These are phyloP conservation scores for Galago senegalensis DNA, from an alignment of 2,797 vertebrate genomes.

Conservation along the genomic window DNA sequence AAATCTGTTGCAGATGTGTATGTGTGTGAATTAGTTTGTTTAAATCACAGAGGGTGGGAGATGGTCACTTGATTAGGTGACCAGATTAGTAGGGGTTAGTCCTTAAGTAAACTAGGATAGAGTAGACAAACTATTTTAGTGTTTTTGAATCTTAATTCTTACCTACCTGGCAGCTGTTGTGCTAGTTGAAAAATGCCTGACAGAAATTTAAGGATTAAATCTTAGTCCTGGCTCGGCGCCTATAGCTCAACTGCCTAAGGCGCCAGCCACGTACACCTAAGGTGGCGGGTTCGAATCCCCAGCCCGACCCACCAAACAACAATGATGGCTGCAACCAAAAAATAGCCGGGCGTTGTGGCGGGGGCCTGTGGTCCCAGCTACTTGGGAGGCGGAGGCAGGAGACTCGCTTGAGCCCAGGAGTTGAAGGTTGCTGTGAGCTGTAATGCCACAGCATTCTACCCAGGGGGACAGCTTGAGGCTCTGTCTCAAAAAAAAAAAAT, in stretches of 20 bases:
- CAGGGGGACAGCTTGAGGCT: too few relatives aligned
- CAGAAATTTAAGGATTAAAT: not conserved
- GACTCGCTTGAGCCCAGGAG: too few relatives aligned
- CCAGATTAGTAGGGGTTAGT: not conserved
- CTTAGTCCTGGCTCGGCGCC: not conserved
- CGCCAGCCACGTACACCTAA: too few relatives aligned
- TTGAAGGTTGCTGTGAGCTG: too few relatives aligned
- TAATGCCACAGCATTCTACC: too few relatives aligned
- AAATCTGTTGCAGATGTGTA: constrained; percentile 85
- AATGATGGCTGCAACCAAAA: too few relatives aligned
- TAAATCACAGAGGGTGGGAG: not conserved
- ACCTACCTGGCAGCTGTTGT: not conserved
- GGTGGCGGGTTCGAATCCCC: too few relatives aligned
- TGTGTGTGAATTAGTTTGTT: constrained; percentile 74
- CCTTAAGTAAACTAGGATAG: not conserved
- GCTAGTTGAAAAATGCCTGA: not conserved
- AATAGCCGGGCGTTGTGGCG: too few relatives aligned
- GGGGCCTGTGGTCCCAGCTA: too few relatives aligned
- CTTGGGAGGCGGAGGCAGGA: too few relatives aligned
- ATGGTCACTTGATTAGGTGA: not conserved
- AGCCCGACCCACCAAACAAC: too few relatives aligned
- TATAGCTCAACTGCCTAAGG: too few relatives aligned
- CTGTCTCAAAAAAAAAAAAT: not conserved
- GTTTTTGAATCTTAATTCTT: not conserved
- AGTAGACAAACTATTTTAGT: not conserved